Evolutionary conservation across 23 tunicate genomes (phyloP), one percentile per base, ranked within the genome.

Genomic region (Oikopleura vanhoeffeni): DNA sequence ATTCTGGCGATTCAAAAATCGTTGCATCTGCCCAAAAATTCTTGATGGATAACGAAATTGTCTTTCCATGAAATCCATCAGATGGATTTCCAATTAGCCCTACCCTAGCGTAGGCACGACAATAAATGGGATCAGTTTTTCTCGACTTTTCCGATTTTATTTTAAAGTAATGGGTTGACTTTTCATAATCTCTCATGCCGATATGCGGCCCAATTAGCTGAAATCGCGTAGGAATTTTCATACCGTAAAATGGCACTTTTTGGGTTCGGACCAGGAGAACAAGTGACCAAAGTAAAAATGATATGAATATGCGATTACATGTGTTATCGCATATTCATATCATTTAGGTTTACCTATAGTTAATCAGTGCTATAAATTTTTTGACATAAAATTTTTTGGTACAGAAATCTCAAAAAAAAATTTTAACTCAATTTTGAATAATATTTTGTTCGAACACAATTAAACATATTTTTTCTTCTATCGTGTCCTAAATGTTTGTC

Each of bases 11-110:
- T 57, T 91, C 97, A 42, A 67, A 79, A 30, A 91, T 91, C 0
- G 92, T 85, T 2, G 77, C 92, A 79, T 87, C 89, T 24, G 97
- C 97, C 97, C 97, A 91, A 57, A 91, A 91, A 60, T 91, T 91
- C 41, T 86, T 57, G 57, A 91, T 91, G 0, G 97, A 91, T 40
- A 91, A 76, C 3, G 97, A 89, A 57, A 91, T 91, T 39, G 97
- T 91, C 89, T 91, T 91, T 39, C 97, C 97, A 87, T 42, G 85
- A 89, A 91, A 91, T 0, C 97, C 97, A 76, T 91, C 97, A 76
- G 92, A 89, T 0, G 97, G 97, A 84, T 91, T 91, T 39, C 97
- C 97, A 87, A 91, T 87, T 34, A 91, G 83, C 39, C 97, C 97
- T 0, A 91, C 89, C 39, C 88, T 86, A 1, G 97, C 97, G 75